Evolutionary conservation across 2,888 invertebrate genomes (phyloP).

Genomic region (Chloroclysta siterata): DNA sequence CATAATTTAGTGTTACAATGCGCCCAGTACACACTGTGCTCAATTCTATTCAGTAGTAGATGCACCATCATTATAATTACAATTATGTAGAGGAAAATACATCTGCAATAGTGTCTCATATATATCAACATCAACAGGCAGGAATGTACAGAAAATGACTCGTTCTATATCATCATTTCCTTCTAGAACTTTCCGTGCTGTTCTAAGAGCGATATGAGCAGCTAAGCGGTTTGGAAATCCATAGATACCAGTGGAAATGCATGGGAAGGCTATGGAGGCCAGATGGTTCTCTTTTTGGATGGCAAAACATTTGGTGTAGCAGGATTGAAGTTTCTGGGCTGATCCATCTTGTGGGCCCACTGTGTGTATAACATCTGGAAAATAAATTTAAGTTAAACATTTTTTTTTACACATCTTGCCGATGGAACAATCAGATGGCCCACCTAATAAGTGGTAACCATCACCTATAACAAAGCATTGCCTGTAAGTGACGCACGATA

Average conservation of each 20-base stretch:
- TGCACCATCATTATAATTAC: conserved; percentile 52
- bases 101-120: conserved; percentile 89
- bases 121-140: conserved; percentile 88
- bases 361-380: conserved; percentile 94
- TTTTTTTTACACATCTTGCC: no score
- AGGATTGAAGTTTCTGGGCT: conserved; percentile 85
- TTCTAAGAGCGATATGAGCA: conserved; percentile 89
- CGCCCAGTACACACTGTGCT: not conserved
- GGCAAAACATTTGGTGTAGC: conserved; percentile 89
- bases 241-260: conserved; percentile 96
- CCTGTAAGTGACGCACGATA: no score
- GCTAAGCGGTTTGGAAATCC: conserved; percentile 93
- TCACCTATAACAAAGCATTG: no score
- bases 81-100: conserved; percentile 87
- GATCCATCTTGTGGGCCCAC: conserved; percentile 93
- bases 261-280: conserved; percentile 92
- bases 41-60: conserved; percentile 9
- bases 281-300: conserved; percentile 84
- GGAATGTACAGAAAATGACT: conserved; percentile 92
- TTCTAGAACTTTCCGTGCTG: conserved; percentile 88
- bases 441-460: no score
- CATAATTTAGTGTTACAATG: not conserved
- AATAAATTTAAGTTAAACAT: no score
- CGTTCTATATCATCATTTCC: conserved; percentile 85
- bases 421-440: no score